Evolutionary conservation across 2,113 vertebrate species (phyloP).

Genomic region (Ovis canadensis): DNA sequence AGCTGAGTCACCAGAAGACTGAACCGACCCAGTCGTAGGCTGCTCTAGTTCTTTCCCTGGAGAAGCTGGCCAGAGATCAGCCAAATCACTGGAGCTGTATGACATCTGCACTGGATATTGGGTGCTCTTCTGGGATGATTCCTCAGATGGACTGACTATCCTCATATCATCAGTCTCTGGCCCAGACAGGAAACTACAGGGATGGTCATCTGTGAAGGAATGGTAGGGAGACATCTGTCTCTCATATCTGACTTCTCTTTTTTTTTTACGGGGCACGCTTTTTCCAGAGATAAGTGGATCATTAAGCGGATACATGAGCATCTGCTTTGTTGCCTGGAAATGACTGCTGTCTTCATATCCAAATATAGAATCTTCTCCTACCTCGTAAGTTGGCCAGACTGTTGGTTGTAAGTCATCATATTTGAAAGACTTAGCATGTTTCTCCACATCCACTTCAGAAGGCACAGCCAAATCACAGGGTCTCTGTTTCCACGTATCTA

Average conservation of each 20-base stretch:
- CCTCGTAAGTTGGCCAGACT: conserved; percentile 87
- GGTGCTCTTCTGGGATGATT: conserved; percentile 84
- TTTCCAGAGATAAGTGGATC: conserved; percentile 89
- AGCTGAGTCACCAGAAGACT: conserved; percentile 76
- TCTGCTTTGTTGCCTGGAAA: conserved; percentile 84
- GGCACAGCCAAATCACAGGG: conserved; percentile 87
- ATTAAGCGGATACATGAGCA: conserved; percentile 85
- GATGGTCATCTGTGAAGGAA: background rate
- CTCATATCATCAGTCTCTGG: conserved; percentile 87
- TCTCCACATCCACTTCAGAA: conserved; percentile 91
- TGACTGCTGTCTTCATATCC: conserved; percentile 87
- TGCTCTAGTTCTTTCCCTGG: background rate
- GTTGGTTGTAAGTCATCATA: conserved; percentile 83
- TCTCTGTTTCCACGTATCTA: conserved; percentile 91
- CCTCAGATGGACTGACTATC: conserved; percentile 85
- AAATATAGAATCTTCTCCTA: conserved; percentile 86
- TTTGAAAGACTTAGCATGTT: conserved; percentile 85
- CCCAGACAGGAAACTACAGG: conserved; percentile 79
- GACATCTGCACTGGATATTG: conserved; percentile 87
- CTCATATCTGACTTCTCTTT: conserved; percentile 77
- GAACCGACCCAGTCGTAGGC: background rate
- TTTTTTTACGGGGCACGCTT: conserved; percentile 82
- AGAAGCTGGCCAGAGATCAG: conserved; percentile 74
- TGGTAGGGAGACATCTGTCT: conserved; percentile 80
- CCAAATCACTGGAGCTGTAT: conserved; percentile 80